Percentiles rank a stretch among this genome's conserved stretches.
Conservation (phyloP, 2,113 vertebrate genomes). For the Cyphomyrus plagiostoma region DNA sequence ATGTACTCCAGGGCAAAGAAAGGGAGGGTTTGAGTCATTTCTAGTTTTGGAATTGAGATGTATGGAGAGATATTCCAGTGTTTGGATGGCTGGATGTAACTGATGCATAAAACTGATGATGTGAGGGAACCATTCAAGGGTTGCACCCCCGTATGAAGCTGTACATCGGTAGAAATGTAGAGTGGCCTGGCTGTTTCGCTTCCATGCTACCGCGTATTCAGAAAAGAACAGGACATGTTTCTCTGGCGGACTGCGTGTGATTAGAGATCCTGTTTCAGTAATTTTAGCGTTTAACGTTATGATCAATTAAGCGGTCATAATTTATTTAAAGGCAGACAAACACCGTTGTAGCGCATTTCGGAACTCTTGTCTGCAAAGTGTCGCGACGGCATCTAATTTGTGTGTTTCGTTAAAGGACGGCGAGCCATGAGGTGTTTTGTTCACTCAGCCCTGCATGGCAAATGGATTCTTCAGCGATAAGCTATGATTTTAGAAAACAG, state of each 20-base stretch:
- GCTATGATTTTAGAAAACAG: neutral
- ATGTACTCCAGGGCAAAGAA: conserved; percentile 21
- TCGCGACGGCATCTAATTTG: neutral
- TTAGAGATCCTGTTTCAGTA: neutral
- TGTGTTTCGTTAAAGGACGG: neutral
- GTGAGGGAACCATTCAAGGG: neutral
- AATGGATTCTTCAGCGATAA: neutral
- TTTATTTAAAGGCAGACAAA: neutral
- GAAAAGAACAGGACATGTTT: neutral
- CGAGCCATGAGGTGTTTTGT: neutral
- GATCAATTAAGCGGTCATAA: neutral
- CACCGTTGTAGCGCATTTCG: neutral
- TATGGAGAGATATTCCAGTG: neutral
- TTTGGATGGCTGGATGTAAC: neutral
- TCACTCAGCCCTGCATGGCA: conserved; percentile 11
- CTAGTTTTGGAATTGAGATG: conserved; percentile 9
- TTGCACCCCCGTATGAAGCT: neutral
- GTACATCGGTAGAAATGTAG: neutral
- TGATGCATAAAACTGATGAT: neutral
- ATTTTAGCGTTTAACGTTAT: neutral
- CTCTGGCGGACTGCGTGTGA: neutral
- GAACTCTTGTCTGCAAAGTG: neutral
- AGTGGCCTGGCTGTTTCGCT: neutral
- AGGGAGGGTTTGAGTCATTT: conserved; percentile 8
- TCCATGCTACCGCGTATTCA: neutral